Evolutionary conservation across 1,140 invertebrate genomes (phyloP).

Genomic region (Listronotus oregonensis): DNA sequence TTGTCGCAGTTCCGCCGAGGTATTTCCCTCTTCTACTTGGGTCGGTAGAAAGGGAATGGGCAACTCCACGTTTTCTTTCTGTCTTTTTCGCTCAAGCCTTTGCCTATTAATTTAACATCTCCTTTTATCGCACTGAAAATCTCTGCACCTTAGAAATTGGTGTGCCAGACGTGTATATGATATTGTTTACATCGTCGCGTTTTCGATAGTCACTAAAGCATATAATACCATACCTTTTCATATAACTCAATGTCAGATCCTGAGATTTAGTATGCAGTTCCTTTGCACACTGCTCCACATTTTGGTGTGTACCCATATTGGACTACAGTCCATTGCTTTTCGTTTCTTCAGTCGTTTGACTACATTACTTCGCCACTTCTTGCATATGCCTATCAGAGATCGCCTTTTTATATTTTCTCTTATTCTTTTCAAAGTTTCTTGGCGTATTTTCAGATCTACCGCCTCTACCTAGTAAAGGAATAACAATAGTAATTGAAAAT

Average conservation of each 20-base stretch:
- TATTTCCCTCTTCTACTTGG: too few relatives aligned
- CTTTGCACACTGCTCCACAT: conserved; percentile 59
- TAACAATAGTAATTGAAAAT: too few relatives aligned
- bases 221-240: conserved; percentile 54
- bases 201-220: too few relatives aligned
- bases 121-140: too few relatives aligned
- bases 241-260: conserved; percentile 59
- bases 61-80: too few relatives aligned
- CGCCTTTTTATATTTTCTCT: conserved; percentile 53
- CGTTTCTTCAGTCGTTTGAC: conserved; percentile 53
- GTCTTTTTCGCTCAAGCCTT: too few relatives aligned
- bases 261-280: conserved; percentile 60
- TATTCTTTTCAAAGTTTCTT: conserved; percentile 53
- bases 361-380: conserved; percentile 58
- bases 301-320: conserved; percentile 64
- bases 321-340: conserved; percentile 63
- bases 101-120: too few relatives aligned
- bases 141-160: too few relatives aligned
- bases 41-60: too few relatives aligned
- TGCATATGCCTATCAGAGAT: conserved; percentile 57
- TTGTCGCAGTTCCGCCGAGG: too few relatives aligned
- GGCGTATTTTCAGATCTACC: conserved; percentile 44
- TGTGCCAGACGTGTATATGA: too few relatives aligned
- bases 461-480: conserved; percentile 14
- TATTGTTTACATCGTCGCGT: too few relatives aligned